A percentile compares a stretch with the other conserved stretches of the same genome.
These are phyloP conservation scores for Gymnopithys bicolor DNA, from an alignment of 2,797 vertebrate species.

Conservation along the genomic window DNA sequence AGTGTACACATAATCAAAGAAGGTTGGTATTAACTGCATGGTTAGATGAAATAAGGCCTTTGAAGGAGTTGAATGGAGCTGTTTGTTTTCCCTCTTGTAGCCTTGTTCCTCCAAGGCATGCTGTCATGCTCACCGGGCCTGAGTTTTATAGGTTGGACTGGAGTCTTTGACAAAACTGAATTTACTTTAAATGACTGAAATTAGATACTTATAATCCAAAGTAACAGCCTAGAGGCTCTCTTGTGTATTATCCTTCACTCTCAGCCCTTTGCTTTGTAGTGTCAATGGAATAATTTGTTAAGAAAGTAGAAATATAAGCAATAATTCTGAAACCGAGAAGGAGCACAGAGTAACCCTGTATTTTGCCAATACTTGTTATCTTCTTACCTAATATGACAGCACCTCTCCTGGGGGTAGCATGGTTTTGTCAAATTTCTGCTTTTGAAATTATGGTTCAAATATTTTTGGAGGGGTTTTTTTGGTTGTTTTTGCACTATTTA, in stretches of 20 bases:
- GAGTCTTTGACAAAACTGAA: constrained; percentile 56
- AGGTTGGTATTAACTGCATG: background rate
- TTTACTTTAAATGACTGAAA: constrained; percentile 67
- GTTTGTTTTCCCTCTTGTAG: constrained; percentile 32
- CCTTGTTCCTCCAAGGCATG: constrained; percentile 32
- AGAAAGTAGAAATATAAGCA: constrained; percentile 48
- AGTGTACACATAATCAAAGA: background rate
- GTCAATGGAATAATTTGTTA: constrained; percentile 61
- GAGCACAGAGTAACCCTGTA: background rate
- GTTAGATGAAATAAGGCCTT: constrained; percentile 32
- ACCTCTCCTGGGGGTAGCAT: background rate
- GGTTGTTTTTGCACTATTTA: background rate
- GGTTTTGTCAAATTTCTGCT: constrained; percentile 10
- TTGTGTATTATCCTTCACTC: constrained; percentile 52
- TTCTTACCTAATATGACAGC: background rate
- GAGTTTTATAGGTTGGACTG: constrained; percentile 47
- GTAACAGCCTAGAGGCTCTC: constrained; percentile 55
- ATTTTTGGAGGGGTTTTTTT: no score
- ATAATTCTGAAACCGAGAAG: constrained; percentile 37
- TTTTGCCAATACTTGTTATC: background rate
- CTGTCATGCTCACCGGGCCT: constrained; percentile 4
- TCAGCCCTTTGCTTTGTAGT: constrained; percentile 47
- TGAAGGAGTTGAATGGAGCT: constrained; percentile 26
- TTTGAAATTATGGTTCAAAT: background rate
- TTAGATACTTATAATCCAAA: constrained; percentile 64